phyloP scores from a whole-genome alignment of 2,113 vertebrate species.

The Rattus norvegicus region GRCr8 NC_086021.1:85962501-85963000 shows the following conservation, averaged over 20 bases:
- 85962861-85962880: background rate
- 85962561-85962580: slow-evolving; percentile 15
- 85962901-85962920: background rate
- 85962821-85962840: background rate
- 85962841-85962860: background rate
- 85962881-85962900: background rate
- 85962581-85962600: background rate
- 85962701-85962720: background rate
- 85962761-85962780: background rate
- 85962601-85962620: background rate
- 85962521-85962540: background rate
- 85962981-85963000: slow-evolving; percentile 1
- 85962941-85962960: slow-evolving; percentile 2
- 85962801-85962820: background rate
- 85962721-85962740: background rate
- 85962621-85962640: background rate
- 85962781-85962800: background rate
- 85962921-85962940: slow-evolving; percentile 12
- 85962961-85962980: background rate
- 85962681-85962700: slow-evolving; percentile 21
- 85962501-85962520: background rate
- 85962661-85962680: background rate
- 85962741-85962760: background rate
- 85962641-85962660: background rate
- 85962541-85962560: background rate